Base-by-base conservation (phyloP, 2,797 vertebrate genomes). In the Octomys mimax region DNA sequence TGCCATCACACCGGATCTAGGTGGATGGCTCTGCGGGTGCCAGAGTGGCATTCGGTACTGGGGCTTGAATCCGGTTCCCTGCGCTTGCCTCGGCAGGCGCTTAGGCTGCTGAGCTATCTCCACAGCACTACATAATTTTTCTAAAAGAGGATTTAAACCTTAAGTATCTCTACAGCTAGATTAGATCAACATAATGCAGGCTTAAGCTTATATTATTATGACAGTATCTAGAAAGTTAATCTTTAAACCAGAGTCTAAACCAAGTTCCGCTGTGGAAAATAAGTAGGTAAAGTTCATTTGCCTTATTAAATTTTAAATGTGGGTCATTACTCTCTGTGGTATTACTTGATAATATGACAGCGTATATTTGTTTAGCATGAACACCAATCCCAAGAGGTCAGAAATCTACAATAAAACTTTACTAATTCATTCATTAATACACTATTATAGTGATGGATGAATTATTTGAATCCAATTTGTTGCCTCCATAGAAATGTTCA, bases 241-340 rank as follows among this genome's bases (percentile, higher is more conserved):
- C 68, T 93, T 73, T 90, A 95, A 96, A 95, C 4, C 6, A 92
- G 71, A 89, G 73, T 84, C 11, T 91, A 93, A 87, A 91, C 12
- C 16, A 97, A 95, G 12, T 87, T 91, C 61, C 89, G 59, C 33
- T 85, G 10, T 66, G 36, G 22, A 13, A 39, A 78, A 49, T 89
- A 85, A 49, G n/a, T 87, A 73, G 39, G 59, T 57, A 82, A 80
- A 81, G 36, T 89, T 59, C 14, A 95, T 57, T 75, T 87, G 26
- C 21, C 24, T 90, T 91, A 66, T 89, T 54, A 91, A 92, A 81
- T 94, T 12, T 91, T 87, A 94, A 93, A 75, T 81, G 22, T 77
- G 7, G 18, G 49, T 9, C 8, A 83, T 46, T 90, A 64, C 61
- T 36, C 13, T 93, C 87, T 93, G 83, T 62, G 8, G 70, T 83